Evolutionary conservation across 2,113 vertebrate genomes (phyloP).

Genomic region (Grallaria varia): DNA sequence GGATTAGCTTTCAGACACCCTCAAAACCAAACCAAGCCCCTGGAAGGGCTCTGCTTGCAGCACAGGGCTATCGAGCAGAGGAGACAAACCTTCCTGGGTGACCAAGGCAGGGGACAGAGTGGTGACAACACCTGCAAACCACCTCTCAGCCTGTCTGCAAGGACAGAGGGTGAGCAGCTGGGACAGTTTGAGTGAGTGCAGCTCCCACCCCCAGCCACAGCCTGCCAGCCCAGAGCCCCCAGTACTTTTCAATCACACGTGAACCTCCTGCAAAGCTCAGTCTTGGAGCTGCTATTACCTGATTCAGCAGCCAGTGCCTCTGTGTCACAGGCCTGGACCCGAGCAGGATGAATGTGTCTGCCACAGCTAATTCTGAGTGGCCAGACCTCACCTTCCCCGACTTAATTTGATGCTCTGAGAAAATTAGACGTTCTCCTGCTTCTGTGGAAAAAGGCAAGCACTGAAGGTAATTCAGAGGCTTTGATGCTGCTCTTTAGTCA

Average conservation of each 20-base stretch:
- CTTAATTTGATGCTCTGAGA: constrained; percentile 32
- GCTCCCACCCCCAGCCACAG: not conserved
- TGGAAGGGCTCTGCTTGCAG: not conserved
- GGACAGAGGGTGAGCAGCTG: not conserved
- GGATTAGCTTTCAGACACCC: not conserved
- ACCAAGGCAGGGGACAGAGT: not conserved
- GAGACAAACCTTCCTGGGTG: not conserved
- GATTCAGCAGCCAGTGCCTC: not conserved
- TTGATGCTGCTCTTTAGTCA: constrained; percentile 65
- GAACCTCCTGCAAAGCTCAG: not conserved
- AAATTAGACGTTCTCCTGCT: constrained; percentile 14
- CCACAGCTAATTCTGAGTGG: not conserved
- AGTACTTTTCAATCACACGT: accelerated
- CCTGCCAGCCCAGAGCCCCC: not conserved
- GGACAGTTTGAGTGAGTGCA: not conserved
- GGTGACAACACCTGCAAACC: not conserved
- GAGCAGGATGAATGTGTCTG: not conserved
- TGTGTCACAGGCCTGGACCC: not conserved
- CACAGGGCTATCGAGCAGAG: not conserved
- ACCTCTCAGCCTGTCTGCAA: too few relatives aligned
- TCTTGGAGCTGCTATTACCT: not conserved
- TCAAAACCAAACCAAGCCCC: not conserved
- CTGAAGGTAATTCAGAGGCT: constrained; percentile 27
- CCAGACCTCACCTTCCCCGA: not conserved
- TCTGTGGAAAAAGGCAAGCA: constrained; percentile 19